Evolutionary conservation across 2,888 invertebrate species (phyloP).

Genomic region (Diaphora mendica): DNA sequence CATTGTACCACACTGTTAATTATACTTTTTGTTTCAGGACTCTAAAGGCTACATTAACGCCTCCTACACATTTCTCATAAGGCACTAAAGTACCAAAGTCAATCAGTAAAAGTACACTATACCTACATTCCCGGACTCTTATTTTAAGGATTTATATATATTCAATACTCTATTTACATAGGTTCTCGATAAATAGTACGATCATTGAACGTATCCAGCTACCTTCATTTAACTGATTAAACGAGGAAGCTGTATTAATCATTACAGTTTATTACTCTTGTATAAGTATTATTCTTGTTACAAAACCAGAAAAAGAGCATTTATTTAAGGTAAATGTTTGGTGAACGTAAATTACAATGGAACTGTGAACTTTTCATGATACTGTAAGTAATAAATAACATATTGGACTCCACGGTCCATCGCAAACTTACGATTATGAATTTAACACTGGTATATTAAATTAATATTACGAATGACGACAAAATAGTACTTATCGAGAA

Average conservation of each 20-base stretch:
- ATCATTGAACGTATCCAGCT: background rate
- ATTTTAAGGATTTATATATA: background rate
- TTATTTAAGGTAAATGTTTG: constrained; percentile 26
- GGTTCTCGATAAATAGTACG: background rate
- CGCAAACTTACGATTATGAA: constrained; percentile 24
- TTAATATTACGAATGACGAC: background rate
- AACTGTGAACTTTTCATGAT: constrained; percentile 49
- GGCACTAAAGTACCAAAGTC: background rate
- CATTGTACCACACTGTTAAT: background rate
- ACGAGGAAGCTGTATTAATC: background rate
- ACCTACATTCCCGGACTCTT: background rate
- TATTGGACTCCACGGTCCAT: constrained; percentile 26
- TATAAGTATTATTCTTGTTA: background rate
- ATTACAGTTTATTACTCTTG: background rate
- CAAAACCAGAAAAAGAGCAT: constrained; percentile 23
- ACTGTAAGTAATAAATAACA: constrained; percentile 46
- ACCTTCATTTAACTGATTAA: background rate
- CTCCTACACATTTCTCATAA: background rate
- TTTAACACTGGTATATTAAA: constrained; percentile 15
- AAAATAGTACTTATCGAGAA: background rate
- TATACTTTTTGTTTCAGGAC: background rate
- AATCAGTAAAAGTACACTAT: background rate
- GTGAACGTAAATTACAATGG: constrained; percentile 39
- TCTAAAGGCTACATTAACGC: background rate
- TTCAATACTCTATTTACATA: background rate